These are phyloP conservation scores for Oeneis ivallda DNA, from an alignment of 2,888 invertebrate genomes.

Conservation along the genomic window DNA sequence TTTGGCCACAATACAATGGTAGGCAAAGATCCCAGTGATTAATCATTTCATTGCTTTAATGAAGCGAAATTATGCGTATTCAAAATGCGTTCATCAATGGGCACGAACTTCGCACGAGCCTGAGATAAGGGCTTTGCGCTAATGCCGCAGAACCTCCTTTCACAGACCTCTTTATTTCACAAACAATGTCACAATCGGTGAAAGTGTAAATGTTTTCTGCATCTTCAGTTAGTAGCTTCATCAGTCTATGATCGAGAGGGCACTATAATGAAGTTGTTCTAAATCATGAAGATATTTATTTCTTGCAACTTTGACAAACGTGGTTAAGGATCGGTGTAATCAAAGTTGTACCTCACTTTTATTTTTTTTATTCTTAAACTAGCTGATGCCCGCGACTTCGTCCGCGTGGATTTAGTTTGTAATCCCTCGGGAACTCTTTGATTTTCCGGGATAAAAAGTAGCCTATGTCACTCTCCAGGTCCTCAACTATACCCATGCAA, in stretches of 20 bases:
- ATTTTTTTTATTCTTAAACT: no score
- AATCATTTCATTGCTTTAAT: slow-evolving; percentile 79
- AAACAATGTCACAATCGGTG: slow-evolving; percentile 22
- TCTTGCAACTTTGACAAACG: no score
- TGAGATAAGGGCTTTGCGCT: slow-evolving; percentile 59
- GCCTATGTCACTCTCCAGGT: no score
- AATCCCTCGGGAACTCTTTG: no score
- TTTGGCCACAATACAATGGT: slow-evolving; percentile 49
- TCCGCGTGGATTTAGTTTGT: no score
- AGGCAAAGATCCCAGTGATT: slow-evolving; percentile 72
- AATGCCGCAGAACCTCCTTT: slow-evolving; percentile 34
- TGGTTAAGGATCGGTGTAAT: no score
- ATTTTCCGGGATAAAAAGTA: no score
- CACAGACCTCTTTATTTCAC: slow-evolving; percentile 28
- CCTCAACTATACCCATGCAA: no score
- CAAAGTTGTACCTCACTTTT: no score
- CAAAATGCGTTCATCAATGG: slow-evolving; percentile 69
- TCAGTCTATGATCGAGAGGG: no score
- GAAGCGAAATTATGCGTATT: slow-evolving; percentile 79
- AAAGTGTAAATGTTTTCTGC: slow-evolving; percentile 24
- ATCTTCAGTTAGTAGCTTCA: slow-evolving; percentile 23
- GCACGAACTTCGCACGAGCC: slow-evolving; percentile 57
- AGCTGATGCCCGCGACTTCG: no score
- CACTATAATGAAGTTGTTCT: no score
- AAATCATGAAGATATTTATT: background rate